Conservation (phyloP, 2,888 invertebrate genomes). For the Hydropsyche betteni region DNA sequence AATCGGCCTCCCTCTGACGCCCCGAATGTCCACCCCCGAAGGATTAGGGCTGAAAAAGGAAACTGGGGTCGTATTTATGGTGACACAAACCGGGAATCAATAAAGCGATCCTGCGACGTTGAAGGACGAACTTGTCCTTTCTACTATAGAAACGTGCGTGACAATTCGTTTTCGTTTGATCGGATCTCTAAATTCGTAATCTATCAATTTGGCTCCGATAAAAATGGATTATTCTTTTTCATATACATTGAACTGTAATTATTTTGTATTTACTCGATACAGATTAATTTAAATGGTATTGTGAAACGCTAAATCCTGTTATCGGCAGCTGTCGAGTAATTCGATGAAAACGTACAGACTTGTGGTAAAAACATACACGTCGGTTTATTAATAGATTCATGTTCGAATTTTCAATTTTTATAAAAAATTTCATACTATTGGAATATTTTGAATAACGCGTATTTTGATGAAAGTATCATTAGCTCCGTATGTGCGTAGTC, state of each 20-base stretch:
- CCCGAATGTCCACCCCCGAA: not conserved
- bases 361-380: not conserved
- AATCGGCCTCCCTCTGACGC: too few relatives aligned
- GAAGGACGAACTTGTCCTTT: slow-evolving; percentile 28
- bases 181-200: too few relatives aligned
- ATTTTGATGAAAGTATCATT: not conserved
- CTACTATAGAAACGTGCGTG: not conserved
- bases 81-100: slow-evolving; percentile 39
- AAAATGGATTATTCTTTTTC: not conserved
- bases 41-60: slow-evolving; percentile 30
- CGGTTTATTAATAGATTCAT: slow-evolving; percentile 1
- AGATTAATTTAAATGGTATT: slow-evolving; percentile 7
- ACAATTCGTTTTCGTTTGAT: too few relatives aligned
- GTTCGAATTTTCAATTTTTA: too few relatives aligned
- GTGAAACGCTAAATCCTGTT: slow-evolving; percentile 31
- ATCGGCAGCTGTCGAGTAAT: slow-evolving; percentile 36
- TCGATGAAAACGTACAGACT: slow-evolving; percentile 10
- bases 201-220: too few relatives aligned
- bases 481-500: not conserved
- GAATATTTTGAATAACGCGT: too few relatives aligned
- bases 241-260: not conserved
- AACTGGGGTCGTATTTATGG: slow-evolving; percentile 36
- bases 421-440: too few relatives aligned
- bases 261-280: not conserved
- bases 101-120: slow-evolving; percentile 36